phyloP scores from a whole-genome alignment of 2,797 vertebrate species.

The Microctenopoma stevenorrisi region DNA sequence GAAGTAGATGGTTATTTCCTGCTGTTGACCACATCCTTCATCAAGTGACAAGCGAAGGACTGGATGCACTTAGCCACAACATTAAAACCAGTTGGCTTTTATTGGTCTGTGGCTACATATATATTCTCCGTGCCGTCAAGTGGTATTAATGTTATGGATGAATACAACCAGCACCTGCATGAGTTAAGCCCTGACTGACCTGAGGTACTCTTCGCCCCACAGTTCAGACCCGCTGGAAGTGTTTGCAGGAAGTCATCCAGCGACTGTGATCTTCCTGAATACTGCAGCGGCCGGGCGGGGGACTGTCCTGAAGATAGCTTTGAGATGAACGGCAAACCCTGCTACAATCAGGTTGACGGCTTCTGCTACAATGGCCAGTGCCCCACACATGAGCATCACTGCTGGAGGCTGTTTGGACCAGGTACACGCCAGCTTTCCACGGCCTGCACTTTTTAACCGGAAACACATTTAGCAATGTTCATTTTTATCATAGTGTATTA shows the following conservation, averaged over 20 bases:
- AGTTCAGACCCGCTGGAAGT: constrained; percentile 73
- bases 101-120: too few relatives aligned
- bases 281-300: constrained; percentile 82
- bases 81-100: too few relatives aligned
- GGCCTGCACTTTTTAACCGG: not conserved
- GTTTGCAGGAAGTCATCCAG: constrained; percentile 81
- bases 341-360: constrained; percentile 73
- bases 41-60: constrained; percentile 34
- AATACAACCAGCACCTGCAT: too few relatives aligned
- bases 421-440: constrained; percentile 69
- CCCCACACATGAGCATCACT: constrained; percentile 84
- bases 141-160: too few relatives aligned
- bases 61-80: not conserved
- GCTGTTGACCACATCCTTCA: constrained; percentile 57
- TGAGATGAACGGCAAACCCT: constrained; percentile 89
- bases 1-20: constrained; percentile 45
- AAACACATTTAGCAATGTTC: not conserved
- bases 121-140: too few relatives aligned
- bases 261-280: constrained; percentile 88
- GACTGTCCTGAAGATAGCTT: constrained; percentile 89
- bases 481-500: not conserved
- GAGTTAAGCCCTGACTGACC: not conserved
- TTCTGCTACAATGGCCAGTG: constrained; percentile 89
- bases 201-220: constrained; percentile 2
- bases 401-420: constrained; percentile 88